These are phyloP conservation scores for Allacma fusca DNA, from an alignment of 2,888 invertebrate genomes.

Conservation along the genomic window DNA sequence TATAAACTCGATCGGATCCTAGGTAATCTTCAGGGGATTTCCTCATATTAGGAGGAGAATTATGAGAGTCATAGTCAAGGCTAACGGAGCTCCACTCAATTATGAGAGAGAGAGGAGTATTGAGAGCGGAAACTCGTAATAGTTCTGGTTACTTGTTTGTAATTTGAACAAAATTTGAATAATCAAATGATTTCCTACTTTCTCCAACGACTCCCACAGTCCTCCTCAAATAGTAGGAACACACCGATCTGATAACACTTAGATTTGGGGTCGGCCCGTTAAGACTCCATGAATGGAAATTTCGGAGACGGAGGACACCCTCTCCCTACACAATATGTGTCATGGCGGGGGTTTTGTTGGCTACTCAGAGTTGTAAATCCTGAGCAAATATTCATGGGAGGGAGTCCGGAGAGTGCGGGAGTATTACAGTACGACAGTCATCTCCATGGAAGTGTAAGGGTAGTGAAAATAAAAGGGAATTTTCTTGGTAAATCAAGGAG, in stretches of 20 bases:
- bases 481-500: conserved; percentile 20
- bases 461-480: conserved; percentile 6
- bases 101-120: background rate
- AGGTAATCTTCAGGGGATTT: background rate
- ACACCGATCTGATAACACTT: background rate
- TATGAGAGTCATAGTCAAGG: background rate
- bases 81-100: background rate
- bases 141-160: background rate
- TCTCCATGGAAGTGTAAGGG: no score
- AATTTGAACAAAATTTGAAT: background rate
- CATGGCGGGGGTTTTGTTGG: background rate
- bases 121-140: background rate
- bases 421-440: no score
- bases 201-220: background rate
- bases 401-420: no score
- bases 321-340: background rate
- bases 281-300: no score
- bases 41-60: background rate
- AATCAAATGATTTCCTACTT: conserved; percentile 12
- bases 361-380: conserved; percentile 10
- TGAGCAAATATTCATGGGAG: conserved; percentile 9
- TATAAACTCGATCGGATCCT: background rate
- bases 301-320: no score
- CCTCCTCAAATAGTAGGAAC: background rate
- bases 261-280: no score